Base-by-base conservation (phyloP, 2,888 invertebrate species). In the Lutraria lutraria region DNA sequence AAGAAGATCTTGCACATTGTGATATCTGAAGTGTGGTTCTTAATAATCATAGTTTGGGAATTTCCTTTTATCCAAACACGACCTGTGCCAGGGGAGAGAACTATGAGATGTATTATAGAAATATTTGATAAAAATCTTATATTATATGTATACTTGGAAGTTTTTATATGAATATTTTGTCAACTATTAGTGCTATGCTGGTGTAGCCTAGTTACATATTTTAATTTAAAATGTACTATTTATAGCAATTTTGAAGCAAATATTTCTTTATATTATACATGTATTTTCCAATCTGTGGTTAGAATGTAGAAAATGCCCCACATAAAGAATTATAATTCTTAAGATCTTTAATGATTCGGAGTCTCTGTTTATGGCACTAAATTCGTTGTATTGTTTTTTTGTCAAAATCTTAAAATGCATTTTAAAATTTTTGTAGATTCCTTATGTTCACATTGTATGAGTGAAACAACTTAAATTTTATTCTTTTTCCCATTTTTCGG, bases 101-200 rank as follows among this genome's bases (percentile, higher is more conserved):
- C 34, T 76, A 16, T 76, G 4, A 19, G 34, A 16, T 76, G 60
- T 63, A 12, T 63, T n/a, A 4, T 43, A 76, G 29, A 76, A 25
- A 76, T 76, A 16, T 76, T 25, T 34, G 19, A 19, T 56, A 21
- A 76, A 13, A 76, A 16, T 34, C 16, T 16, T 76, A 31, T 76
- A 31, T 19, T 76, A 31, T 34, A 25, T 34, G 15, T 76, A 76
- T 31, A 76, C 19, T 76, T 76, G 34, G 31, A 76, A 25, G 12
- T 34, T 29, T 25, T 34, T 76, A 76, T 31, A 76, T 76, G 12
- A 34, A 76, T 76, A 16, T 34, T 19, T 19, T 76, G 76, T 31
- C 76, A 68, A 31, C 34, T 76, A 31, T 76, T 76, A 76, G 76
- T 76, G 76, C 76, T 76, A 76, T 76, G 76, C 76, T 31, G 76